phyloP scores from a whole-genome alignment of 2,888 invertebrate species.

The Stenchaetothrips biformis region DNA sequence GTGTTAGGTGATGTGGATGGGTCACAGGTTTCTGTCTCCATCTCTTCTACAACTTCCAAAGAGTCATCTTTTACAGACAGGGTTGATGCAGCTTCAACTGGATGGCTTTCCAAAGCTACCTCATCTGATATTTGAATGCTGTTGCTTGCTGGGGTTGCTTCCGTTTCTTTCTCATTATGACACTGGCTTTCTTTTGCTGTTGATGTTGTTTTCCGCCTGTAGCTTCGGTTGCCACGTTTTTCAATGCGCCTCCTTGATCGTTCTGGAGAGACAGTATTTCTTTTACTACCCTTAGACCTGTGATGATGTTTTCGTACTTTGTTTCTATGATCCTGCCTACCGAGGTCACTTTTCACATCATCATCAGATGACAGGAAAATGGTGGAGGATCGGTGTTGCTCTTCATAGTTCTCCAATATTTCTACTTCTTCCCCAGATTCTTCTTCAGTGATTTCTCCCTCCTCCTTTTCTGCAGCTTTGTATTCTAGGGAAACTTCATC shows the following conservation, averaged over 20 bases:
- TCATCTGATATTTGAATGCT: no score
- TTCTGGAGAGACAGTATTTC: background rate
- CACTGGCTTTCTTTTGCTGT: background rate
- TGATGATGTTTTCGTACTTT: background rate
- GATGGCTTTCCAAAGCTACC: no score
- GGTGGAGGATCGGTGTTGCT: background rate
- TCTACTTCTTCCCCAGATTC: background rate
- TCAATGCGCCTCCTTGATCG: background rate
- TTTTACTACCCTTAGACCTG: background rate
- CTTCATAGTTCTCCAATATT: background rate
- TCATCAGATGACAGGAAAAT: background rate
- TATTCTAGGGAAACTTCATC: background rate
- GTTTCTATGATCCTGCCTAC: background rate
- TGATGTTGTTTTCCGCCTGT: background rate
- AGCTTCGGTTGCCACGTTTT: conserved; percentile 1
- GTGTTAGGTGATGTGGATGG: background rate
- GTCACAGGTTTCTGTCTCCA: background rate
- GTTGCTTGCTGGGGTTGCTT: no score
- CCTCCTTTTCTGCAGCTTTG: background rate
- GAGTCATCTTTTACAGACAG: background rate
- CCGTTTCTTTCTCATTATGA: no score
- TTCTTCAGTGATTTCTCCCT: conserved; percentile 6
- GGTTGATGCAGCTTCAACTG: no score
- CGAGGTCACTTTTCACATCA: background rate
- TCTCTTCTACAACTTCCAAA: background rate